Evolutionary conservation across 2,797 vertebrate genomes (phyloP), one percentile per base, ranked within the genome.

Genomic region (Crypturellus tataupa): DNA sequence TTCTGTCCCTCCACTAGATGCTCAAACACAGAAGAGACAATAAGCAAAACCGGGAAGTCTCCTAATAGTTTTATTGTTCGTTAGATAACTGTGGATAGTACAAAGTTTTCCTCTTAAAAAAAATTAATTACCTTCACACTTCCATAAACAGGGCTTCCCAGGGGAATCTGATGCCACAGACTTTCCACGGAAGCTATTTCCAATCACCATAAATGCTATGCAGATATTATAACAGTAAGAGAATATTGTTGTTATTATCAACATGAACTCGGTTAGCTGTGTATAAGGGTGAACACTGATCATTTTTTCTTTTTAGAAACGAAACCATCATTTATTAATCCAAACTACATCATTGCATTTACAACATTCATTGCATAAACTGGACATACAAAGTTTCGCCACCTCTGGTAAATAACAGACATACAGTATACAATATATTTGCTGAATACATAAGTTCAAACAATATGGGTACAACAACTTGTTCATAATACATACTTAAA

Each of bases 281-380:
- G 96, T 96, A 91, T 82, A 92, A 96, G 97, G 97, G 97, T 78
- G 89, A 98, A 98, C 97, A 97, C 93, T 95, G 94, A 94, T 72
- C 69, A 84, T 39, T 39, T 89, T 92, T 91, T 86, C 93, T 96
- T 96, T 97, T 96, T 96, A 98, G 97, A 98, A 98, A 98, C 96
- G 97, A 98, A 98, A 92, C 97, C 96, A 97, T 97, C 97, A 91
- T 98, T 98, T 98, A 98, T 98, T 98, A 98, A 98, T 97, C 98
- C 98, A 88, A 98, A 99, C 98, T 98, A 99, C 98, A 89, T 98
- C 98, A 98, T 98, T 83, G 98, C 98, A 98, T 97, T 97, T 98
- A 99, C 98, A 97, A 98, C 98, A 97, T 98, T 98, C 98, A 99
- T 97, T 84, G 97, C 97, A 98, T 98, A 98, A 98, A 98, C 98